Evolutionary conservation across 1,140 invertebrate species (phyloP), one percentile per base, ranked within the genome.

Genomic region (Watersipora subatra): DNA sequence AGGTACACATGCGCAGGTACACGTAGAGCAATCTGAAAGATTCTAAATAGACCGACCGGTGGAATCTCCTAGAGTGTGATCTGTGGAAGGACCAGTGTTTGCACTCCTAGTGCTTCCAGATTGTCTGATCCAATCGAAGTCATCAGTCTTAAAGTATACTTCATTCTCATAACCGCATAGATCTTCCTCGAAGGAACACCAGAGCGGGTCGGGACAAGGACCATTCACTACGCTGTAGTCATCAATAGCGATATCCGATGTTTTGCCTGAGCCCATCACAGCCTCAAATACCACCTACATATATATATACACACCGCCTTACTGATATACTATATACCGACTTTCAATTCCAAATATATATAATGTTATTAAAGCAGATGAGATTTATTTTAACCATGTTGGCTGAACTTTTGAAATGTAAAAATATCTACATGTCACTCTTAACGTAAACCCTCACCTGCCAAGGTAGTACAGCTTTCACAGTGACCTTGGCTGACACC

Each of bases 51-150:
- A 59, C 7, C 7, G 7, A 59, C 58, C 58, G 7, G 58, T 12
- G 7, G 7, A 12, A 22, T 28, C 58, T 24, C 58, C 58, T 17
- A 7, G 7, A 2, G 73, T 73, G 28, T 72, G 71, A 64, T 73
- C 73, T 3, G 30, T 57, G 15, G 55, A 57, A 22, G 71, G 71
- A 12, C 73, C 73, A 28, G 76, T 76, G 24, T 57, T 58, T 24
- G 26, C 7, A 24, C 69, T 67, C 3, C 62, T 2, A 22, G 76
- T 78, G 15, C 30, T 12, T 24, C 75, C 75, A 19, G 29, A 22
- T 20, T 72, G 61, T 28, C 69, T 62, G n/a, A 66, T 70, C 76
- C 76, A 78, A 63, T 76, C 72, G 69, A 76, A 75, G 26, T 72
- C 61, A 64, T 76, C 75, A 29, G 66, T 64, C 15, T 66, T 61